Conservation (phyloP, 2,797 vertebrate genomes). For the Iguana delicatissima region DNA sequence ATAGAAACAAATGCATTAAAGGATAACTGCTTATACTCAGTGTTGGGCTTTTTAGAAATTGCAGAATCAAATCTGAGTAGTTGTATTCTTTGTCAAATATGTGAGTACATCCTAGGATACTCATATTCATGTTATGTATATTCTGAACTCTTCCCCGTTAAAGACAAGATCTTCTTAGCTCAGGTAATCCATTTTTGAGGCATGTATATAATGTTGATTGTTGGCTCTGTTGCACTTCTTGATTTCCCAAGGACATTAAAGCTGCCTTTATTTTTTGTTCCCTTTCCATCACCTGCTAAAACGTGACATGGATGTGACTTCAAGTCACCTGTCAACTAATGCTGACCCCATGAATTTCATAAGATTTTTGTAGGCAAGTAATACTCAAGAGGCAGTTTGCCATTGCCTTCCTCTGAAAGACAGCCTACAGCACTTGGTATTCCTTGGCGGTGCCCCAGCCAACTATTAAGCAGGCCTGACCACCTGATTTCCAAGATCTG, state of each 20-base stretch:
- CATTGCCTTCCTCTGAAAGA: no score
- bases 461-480: no score
- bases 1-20: background rate
- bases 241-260: background rate
- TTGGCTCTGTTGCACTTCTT: background rate
- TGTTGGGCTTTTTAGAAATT: background rate
- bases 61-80: background rate
- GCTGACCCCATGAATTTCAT: no score
- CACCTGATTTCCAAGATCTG: no score
- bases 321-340: no score
- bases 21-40: background rate
- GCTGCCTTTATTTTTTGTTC: background rate
- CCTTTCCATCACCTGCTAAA: background rate
- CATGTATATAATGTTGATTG: background rate
- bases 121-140: background rate
- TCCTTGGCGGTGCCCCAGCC: no score
- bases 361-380: no score
- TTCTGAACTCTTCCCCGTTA: background rate
- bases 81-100: background rate
- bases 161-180: background rate
- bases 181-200: background rate
- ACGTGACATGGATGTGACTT: background rate
- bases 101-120: background rate
- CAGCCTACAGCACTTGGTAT: no score
- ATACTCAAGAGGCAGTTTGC: no score